phyloP scores from a whole-genome alignment of 2,797 vertebrate genomes.

The Moxostoma hubbsi region DNA sequence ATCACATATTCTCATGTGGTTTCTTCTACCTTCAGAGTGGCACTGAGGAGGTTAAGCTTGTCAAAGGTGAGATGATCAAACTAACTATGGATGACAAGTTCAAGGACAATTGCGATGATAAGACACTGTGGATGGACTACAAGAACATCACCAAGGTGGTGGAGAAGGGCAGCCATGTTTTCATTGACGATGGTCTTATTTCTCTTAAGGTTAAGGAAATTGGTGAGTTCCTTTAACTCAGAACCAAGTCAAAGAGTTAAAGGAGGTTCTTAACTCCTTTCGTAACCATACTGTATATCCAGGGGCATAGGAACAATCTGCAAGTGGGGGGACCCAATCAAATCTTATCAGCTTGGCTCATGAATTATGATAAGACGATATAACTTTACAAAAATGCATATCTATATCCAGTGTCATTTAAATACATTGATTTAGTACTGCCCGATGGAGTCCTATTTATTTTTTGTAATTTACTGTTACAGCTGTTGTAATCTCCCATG shows the following conservation, averaged over 20 bases:
- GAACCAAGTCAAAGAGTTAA: neutral
- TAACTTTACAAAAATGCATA: too few species aligned
- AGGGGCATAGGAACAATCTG: too few species aligned
- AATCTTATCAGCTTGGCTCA: too few species aligned
- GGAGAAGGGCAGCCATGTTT: conserved; percentile 85
- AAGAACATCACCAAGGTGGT: conserved; percentile 95
- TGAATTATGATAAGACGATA: too few species aligned
- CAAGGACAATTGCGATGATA: conserved; percentile 92
- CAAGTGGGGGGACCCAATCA: too few species aligned
- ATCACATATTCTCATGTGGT: neutral
- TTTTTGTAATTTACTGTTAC: too few species aligned
- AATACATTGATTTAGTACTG: too few species aligned
- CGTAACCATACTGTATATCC: neutral
- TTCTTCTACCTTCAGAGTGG: conserved; percentile 81
- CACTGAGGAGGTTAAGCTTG: conserved; percentile 94
- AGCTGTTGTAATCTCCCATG: too few species aligned
- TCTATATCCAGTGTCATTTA: too few species aligned
- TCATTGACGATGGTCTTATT: conserved; percentile 93
- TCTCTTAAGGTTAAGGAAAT: conserved; percentile 89
- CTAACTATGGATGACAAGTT: conserved; percentile 87
- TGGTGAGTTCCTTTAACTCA: conserved; percentile 72
- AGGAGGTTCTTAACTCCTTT: neutral
- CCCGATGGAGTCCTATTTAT: too few species aligned
- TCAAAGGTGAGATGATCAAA: conserved; percentile 87
- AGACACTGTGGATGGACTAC: conserved; percentile 92